These are phyloP conservation scores for Erpornis zantholeuca DNA, from an alignment of 2,113 vertebrate genomes.

Conservation along the genomic window DNA sequence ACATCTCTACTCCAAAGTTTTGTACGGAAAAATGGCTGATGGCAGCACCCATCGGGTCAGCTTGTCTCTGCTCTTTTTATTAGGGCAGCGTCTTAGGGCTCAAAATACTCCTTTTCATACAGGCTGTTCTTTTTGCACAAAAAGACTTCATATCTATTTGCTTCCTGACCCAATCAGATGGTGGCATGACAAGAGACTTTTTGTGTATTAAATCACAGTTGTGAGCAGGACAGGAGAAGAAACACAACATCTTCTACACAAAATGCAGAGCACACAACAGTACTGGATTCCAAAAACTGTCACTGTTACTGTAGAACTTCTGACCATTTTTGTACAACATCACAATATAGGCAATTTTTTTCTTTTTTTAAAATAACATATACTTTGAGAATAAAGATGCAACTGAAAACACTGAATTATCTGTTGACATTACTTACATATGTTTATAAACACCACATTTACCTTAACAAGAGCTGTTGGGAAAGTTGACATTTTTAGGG, in stretches of 20 bases:
- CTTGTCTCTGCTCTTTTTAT: background rate
- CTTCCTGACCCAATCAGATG: background rate
- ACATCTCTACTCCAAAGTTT: background rate
- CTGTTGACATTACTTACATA: background rate
- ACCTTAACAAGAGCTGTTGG: background rate
- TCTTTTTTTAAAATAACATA: background rate
- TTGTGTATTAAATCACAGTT: background rate
- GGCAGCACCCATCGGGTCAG: background rate
- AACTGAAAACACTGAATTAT: background rate
- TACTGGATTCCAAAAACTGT: background rate
- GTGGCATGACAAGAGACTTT: background rate
- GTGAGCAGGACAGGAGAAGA: background rate
- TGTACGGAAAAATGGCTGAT: background rate
- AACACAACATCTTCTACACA: background rate
- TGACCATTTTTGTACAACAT: background rate
- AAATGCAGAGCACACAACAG: background rate
- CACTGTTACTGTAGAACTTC: background rate
- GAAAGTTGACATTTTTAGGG: conserved; percentile 29
- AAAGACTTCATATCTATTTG: background rate
- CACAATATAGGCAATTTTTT: background rate
- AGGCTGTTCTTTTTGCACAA: background rate
- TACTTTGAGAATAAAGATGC: background rate
- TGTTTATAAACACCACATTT: background rate
- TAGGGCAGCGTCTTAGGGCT: background rate
- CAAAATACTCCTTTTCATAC: background rate